These are phyloP conservation scores for Drosophila sp. DNA, from an alignment of 1,140 invertebrate genomes.

Conservation along the genomic window DNA sequence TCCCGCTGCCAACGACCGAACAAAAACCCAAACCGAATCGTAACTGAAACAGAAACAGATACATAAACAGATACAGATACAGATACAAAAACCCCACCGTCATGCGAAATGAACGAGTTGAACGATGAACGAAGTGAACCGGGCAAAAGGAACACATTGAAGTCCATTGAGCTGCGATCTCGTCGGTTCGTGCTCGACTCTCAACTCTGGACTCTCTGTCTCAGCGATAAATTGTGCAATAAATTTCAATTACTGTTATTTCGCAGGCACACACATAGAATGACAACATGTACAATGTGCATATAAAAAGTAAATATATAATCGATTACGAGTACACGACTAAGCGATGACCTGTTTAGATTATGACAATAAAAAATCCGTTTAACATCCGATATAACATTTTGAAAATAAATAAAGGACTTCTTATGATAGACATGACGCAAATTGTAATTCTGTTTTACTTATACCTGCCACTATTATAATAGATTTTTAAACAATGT, in stretches of 20 bases:
- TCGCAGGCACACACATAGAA: constrained; percentile 52
- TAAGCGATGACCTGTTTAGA: constrained; percentile 1
- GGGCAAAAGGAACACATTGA: constrained; percentile 18
- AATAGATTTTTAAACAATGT: too few species aligned
- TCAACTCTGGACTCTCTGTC: constrained; percentile 47
- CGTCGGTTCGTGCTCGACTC: constrained; percentile 25
- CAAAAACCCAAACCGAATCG: constrained; percentile 51
- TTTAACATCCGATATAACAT: too few species aligned
- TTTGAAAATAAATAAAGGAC: too few species aligned
- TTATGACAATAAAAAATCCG: too few species aligned
- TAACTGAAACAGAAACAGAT: constrained; percentile 26
- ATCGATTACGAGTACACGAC: neutral
- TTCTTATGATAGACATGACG: too few species aligned
- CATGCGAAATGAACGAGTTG: constrained; percentile 38
- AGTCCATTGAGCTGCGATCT: constrained; percentile 46
- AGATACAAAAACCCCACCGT: constrained; percentile 24
- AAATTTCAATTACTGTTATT: constrained; percentile 83
- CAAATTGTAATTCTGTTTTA: too few species aligned
- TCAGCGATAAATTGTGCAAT: constrained; percentile 79
- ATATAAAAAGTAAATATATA: constrained; percentile 5
- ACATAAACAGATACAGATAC: constrained; percentile 14
- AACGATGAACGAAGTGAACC: constrained; percentile 7
- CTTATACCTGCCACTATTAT: too few species aligned
- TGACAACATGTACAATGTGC: constrained; percentile 23
- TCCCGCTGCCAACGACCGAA: constrained; percentile 50